Evolutionary conservation across 1,140 invertebrate species (phyloP), one percentile per base, ranked within the genome.

Genomic region (Bursaphelenchus mucronatus): DNA sequence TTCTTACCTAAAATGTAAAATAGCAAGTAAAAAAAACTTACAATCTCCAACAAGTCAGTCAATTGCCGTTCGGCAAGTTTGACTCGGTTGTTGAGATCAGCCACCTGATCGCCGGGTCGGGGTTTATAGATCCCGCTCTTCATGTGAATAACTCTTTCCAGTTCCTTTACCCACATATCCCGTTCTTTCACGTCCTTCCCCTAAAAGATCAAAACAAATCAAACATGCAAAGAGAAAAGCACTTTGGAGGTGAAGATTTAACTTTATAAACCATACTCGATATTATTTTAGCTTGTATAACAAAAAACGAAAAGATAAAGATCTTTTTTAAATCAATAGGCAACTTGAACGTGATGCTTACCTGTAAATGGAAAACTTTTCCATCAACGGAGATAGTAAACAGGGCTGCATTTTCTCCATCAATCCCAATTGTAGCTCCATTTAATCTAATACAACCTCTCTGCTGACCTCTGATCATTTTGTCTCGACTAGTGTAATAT

Each of bases 371-470:
- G 84, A 98, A 99, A 15, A 92, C 94, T 83, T 98, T 98, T 69
- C 93, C 90, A 84, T 98, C 94, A 6, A 95, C 92, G 6, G 94
- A 97, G 74, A 99, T 94, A 13, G 94, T 98, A 84, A 99, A 99
- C 8, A 94, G 97, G 73, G 92, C 93, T 81, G 97, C 93, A 83
- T 99, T 95, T 83, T 96, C 93, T 83, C 96, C 93, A 82, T 99
- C 94, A 75, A 98, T 98, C 21, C 95, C 95, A 78, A 99, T 92
- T 19, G 97, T 88, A 6, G 95, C 94, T 62, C 92, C 92, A 83
- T 84, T 63, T 39, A 83, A 74, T 61, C 84, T 68, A 5, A 99
- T 94, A 85, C 94, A 97, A 40, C 95, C 95, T 68, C 95, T 86
- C 66, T 94, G 86, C 39, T 94, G 91, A 7, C 94, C 94, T 69